Base-by-base conservation (phyloP, 2,888 invertebrate genomes). In the Erebia epiphron region DNA sequence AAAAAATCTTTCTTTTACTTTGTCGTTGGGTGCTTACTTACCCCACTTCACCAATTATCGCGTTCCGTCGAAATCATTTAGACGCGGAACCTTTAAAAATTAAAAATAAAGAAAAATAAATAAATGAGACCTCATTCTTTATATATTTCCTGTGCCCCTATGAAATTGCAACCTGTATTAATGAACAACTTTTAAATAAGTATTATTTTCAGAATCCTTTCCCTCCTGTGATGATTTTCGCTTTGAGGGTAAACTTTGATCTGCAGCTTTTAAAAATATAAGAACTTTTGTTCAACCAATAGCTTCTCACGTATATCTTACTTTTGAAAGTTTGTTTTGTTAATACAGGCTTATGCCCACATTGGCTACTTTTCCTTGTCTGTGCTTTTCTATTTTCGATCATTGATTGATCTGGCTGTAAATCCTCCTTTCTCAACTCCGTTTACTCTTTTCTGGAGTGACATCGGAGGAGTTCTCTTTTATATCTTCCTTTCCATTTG, bases 51-150 rank as follows among this genome's bases (percentile, higher is more conserved):
- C 1, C 26, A 26, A 4, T 26, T 26, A 26, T 13, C 10, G 56
- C 18, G 56, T 57, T 21, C 57, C 26, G 21, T 26, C 14, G 1
- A 35, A 26, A 35, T 5, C 1, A 26, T 26, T 57, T 57, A 13
- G 26, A 35, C 26, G 14, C 5, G 57, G 26, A 57, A 26, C 57
- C 57, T 26, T 26, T 13, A 57, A 26, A 57, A 9, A 46, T 46
- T 46, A 46, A 10, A 46, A 10, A 46, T 10, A 46, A 46, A 46
- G 43, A 56, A 10, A 26, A 57, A 57, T 26, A 26, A 26, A 26
- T 26, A 21, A 21, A 57, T 57, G 26, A 57, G 57, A 57, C 21
- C 57, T 57, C 57, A 57, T 57, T 57, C 57, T 57, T 57, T 57
- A 13, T 26, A 5, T 26, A 5, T 26, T 21, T 26, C 21, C 10